Percentiles rank a stretch among this genome's conserved stretches.
Conservation (phyloP, 2,113 vertebrate species). For the Aphyosemion australe region DNA sequence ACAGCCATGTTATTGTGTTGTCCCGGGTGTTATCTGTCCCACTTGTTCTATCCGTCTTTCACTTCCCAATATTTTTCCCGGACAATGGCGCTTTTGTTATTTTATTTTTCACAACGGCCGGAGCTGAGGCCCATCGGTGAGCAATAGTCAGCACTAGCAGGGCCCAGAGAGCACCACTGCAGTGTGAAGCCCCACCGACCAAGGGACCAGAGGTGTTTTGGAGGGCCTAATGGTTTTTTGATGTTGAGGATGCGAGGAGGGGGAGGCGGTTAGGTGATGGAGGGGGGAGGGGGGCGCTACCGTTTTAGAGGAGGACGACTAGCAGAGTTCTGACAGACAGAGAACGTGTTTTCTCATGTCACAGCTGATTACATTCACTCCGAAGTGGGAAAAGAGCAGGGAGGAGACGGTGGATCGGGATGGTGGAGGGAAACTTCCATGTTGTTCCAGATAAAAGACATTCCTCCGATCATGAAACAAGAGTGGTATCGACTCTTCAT, state of each 20-base stretch:
- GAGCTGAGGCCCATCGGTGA: slow-evolving; percentile 80
- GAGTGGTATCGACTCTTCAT: slow-evolving; percentile 38
- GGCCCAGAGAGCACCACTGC: slow-evolving; percentile 62
- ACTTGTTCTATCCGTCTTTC: slow-evolving; percentile 66
- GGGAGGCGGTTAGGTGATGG: slow-evolving; percentile 79
- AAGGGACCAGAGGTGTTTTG: slow-evolving; percentile 79
- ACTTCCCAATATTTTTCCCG: slow-evolving; percentile 58
- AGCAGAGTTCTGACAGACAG: slow-evolving; percentile 69
- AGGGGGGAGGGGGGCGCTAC: slow-evolving; percentile 65
- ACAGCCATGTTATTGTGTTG: slow-evolving; percentile 59
- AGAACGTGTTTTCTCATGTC: slow-evolving; percentile 89
- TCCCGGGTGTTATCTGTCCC: slow-evolving; percentile 56
- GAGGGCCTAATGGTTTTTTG: slow-evolving; percentile 97
- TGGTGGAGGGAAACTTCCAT: slow-evolving; percentile 84
- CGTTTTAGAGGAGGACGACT: slow-evolving; percentile 77
- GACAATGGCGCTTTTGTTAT: slow-evolving; percentile 47
- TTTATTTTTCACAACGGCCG: slow-evolving; percentile 61
- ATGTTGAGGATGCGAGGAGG: slow-evolving; percentile 91
- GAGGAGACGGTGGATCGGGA: slow-evolving; percentile 41
- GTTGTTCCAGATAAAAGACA: slow-evolving; percentile 73
- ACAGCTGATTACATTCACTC: slow-evolving; percentile 98
- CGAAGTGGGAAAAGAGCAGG: slow-evolving; percentile 51
- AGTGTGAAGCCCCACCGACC: slow-evolving; percentile 58
- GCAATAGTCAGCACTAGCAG: slow-evolving; percentile 68
- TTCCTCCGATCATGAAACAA: slow-evolving; percentile 66